A percentile compares a stretch with the other conserved stretches of the same genome.
Conservation (phyloP, 2,888 invertebrate species). For the Leptarthrus brevirostris region DNA sequence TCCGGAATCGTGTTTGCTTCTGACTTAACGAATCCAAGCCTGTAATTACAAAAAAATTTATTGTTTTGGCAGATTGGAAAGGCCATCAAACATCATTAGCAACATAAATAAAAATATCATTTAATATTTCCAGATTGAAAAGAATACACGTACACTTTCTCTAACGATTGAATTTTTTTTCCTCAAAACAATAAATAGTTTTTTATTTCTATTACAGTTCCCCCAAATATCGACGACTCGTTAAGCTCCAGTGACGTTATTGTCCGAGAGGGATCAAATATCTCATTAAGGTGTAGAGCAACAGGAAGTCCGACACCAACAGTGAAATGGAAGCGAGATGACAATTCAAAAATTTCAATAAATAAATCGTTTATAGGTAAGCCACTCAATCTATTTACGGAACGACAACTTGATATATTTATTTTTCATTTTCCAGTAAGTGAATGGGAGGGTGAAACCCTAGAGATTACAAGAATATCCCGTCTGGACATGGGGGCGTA, state of each 20-base stretch:
- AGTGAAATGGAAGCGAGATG: conserved; percentile 93
- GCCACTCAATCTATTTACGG: conserved; percentile 54
- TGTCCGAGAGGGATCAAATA: conserved; percentile 89
- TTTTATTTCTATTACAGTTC: conserved; percentile 74
- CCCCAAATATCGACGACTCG: conserved; percentile 91
- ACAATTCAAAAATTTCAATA: conserved; percentile 86
- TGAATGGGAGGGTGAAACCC: conserved; percentile 87
- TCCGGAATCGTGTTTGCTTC: no score
- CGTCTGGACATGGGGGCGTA: conserved; percentile 92
- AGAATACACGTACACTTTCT: no score
- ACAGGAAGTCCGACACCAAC: conserved; percentile 88
- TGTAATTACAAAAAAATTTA: no score
- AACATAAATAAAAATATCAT: no score
- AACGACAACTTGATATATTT: conserved; percentile 7
- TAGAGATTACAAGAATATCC: conserved; percentile 87
- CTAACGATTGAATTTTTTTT: no score
- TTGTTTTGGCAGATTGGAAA: no score
- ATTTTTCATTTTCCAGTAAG: conserved; percentile 70
- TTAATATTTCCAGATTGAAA: no score
- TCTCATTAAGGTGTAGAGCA: conserved; percentile 88
- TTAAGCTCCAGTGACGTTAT: conserved; percentile 89
- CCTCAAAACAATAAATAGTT: no score
- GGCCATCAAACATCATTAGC: no score
- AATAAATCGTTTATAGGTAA: conserved; percentile 84
- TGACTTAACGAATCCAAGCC: no score